Evolutionary conservation across 2,797 vertebrate species (phyloP).

Genomic region (Semotilus atromaculatus): DNA sequence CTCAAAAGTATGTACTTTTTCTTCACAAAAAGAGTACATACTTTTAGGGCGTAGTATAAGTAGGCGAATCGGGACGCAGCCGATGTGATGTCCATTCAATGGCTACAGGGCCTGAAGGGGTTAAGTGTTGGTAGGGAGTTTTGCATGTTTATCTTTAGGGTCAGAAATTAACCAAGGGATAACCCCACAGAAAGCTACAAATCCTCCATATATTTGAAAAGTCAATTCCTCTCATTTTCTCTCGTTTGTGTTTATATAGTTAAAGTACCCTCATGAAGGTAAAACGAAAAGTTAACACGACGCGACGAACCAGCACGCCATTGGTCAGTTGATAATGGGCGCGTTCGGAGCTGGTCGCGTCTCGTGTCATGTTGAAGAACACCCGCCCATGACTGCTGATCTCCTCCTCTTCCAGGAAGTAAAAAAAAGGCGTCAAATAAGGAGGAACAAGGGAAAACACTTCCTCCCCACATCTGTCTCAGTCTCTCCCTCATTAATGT

Average conservation of each 20-base stretch:
- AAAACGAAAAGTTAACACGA: background rate
- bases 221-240: background rate
- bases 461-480: conserved; percentile 37
- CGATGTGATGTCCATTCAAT: no score
- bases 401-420: conserved; percentile 61
- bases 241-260: background rate
- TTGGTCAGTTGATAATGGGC: background rate
- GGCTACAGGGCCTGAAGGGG: no score
- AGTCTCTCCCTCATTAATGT: conserved; percentile 24
- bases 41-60: no score
- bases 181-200: background rate
- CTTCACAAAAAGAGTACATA: no score
- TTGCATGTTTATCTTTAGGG: background rate
- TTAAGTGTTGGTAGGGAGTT: no score
- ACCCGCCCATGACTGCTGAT: conserved; percentile 16
- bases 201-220: no score
- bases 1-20: no score
- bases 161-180: background rate
- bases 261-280: background rate
- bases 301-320: background rate
- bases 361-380: background rate
- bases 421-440: conserved; percentile 40
- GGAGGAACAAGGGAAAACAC: conserved; percentile 52
- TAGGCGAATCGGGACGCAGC: no score
- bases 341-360: background rate